Conservation (phyloP, 1,140 invertebrate genomes). For the Physella acuta region DNA sequence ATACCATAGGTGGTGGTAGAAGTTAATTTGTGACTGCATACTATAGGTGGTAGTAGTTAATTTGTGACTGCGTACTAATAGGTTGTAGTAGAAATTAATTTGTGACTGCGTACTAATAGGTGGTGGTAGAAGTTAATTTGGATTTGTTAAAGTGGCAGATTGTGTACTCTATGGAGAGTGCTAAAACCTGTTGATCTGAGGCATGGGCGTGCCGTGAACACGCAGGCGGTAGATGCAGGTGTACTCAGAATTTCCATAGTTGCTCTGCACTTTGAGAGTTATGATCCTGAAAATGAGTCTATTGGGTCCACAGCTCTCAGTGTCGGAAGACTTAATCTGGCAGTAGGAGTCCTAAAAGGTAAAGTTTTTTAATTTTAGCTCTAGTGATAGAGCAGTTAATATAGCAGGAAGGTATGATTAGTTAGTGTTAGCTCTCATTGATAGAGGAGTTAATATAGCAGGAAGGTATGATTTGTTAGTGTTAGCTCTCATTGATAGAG, state of each 20-base stretch:
- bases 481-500: neutral
- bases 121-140: no score
- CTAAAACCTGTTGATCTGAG: no score
- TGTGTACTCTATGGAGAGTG: no score
- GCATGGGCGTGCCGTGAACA: constrained; percentile 75
- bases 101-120: no score
- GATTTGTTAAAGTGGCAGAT: no score
- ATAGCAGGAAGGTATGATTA: neutral
- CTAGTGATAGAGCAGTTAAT: neutral
- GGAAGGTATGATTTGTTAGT: neutral
- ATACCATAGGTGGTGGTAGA: no score
- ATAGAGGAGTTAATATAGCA: neutral
- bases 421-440: neutral
- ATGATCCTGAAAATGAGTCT: constrained; percentile 71
- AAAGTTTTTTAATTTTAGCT: neutral
- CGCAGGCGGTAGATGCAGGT: constrained; percentile 97
- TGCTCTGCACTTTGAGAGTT: constrained; percentile 86
- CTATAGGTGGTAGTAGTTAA: no score
- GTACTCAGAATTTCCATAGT: constrained; percentile 91
- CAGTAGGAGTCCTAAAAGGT: constrained; percentile 5
- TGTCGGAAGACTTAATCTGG: neutral
- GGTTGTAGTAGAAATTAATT: no score
- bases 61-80: no score
- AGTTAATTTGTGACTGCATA: no score
- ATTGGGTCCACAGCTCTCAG: neutral